A percentile compares a stretch with the other conserved stretches of the same genome.
phyloP scores from a whole-genome alignment of 2,113 vertebrate species.

The Sturnira hondurensis region DNA sequence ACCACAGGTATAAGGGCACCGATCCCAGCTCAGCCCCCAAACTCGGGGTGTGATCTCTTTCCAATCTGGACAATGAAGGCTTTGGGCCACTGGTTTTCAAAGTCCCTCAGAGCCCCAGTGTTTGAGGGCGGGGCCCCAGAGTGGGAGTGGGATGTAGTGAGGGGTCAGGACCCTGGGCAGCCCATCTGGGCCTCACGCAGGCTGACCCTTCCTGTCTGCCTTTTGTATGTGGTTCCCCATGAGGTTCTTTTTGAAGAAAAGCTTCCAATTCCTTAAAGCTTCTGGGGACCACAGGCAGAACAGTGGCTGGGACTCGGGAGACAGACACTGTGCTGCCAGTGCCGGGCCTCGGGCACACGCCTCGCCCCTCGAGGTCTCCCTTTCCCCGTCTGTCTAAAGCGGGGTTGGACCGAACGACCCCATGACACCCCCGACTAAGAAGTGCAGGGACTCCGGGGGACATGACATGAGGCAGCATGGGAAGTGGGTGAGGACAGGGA shows the following conservation, averaged over 20 bases:
- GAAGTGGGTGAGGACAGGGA: background rate
- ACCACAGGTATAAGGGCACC: accelerated
- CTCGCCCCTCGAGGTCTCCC: background rate
- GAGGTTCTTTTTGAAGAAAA: background rate
- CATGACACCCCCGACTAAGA: background rate
- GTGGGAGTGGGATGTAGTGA: background rate
- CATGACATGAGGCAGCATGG: accelerated
- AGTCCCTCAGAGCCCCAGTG: background rate
- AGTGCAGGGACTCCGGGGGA: background rate
- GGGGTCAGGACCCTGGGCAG: background rate
- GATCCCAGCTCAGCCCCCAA: background rate
- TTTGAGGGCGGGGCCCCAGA: background rate
- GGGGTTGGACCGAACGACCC: background rate
- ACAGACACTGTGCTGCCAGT: accelerated
- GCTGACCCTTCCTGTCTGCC: background rate
- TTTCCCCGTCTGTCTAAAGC: background rate
- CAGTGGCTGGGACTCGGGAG: background rate
- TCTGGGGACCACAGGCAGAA: background rate
- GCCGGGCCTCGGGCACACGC: background rate
- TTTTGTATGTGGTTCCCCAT: accelerated
- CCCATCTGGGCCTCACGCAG: background rate
- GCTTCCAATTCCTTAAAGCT: background rate
- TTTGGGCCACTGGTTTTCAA: background rate
- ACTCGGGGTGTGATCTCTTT: accelerated
- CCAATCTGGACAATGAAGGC: background rate